Base-by-base conservation (phyloP, 2,797 vertebrate genomes). In the Otus scops region DNA sequence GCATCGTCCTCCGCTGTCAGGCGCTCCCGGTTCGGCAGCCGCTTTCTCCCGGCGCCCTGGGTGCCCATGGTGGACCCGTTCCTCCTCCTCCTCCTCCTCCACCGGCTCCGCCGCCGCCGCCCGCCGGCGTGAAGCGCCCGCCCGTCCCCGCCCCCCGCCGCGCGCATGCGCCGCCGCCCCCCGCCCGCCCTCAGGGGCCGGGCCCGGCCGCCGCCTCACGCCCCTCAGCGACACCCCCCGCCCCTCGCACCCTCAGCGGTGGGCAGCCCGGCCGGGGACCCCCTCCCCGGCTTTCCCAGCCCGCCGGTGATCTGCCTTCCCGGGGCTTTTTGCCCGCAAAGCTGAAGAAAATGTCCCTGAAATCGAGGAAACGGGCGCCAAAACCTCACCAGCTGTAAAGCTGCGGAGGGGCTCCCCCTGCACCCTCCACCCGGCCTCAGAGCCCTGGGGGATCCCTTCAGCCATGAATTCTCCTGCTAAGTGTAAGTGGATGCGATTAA, bases 1-100 rank as follows among this genome's bases (percentile, higher is more conserved):
- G 99, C 99, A 97, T 99, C 99, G 97, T 99, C 99, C 97, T 99
- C 99, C 4, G 98, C 99, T 48, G 99, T 98, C 80, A 99, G 97
- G 75, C 97, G 98, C 74, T 99, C 99, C 95, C 99, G 98, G 94
- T 98, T 99, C 82, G 99, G 98, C 85, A 98, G 98, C 95, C 99
- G 98, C 95, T 98, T 99, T 67, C 99, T 98, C 94, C 99, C 99
- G 9, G 98, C 91, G 6, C 99, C 99, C 95, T 99, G 99, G 53
- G 99, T 99, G 91, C 99, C 99, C 99, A 99, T 99, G 85, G 97
- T 15, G 39, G 36, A 28, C 51, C 63, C 27, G 34, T 32, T 14
- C 43, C 20, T 2, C 10, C 53, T 34, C 34, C 34, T 34, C 34
- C 34, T 34, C 34, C n/a, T 14, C 43, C 20, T 2, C 10, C 53